A percentile compares a stretch with the other conserved stretches of the same genome.
Conservation (phyloP, 2,888 invertebrate genomes). For the Morpho achilles region DNA sequence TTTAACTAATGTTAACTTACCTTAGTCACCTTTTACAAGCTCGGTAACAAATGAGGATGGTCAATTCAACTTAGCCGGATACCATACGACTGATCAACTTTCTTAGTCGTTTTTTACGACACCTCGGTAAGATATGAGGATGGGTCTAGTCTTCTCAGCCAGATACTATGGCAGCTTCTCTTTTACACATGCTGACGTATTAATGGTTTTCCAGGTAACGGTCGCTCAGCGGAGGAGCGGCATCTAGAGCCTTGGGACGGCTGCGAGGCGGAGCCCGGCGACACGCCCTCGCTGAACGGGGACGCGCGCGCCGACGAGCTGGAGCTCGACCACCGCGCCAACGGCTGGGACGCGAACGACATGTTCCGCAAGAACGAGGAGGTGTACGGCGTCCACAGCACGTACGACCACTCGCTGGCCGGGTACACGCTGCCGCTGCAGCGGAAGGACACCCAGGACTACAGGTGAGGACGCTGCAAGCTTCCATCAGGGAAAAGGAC, state of each 20-base stretch:
- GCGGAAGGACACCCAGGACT: constrained; percentile 92
- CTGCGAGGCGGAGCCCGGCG: constrained; percentile 70
- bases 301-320: constrained; percentile 82
- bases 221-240: constrained; percentile 80
- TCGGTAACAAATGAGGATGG: no score
- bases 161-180: no score
- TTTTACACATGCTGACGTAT: no score
- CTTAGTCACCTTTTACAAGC: no score
- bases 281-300: constrained; percentile 76
- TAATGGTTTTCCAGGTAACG: constrained; percentile 48
- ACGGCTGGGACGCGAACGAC: constrained; percentile 98
- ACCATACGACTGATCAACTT: no score
- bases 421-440: constrained; percentile 95
- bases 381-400: constrained; percentile 94
- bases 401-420: constrained; percentile 93
- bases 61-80: no score
- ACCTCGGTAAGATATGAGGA: no score
- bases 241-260: constrained; percentile 95
- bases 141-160: no score
- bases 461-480: constrained; percentile 63
- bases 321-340: constrained; percentile 86
- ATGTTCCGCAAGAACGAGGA: constrained; percentile 97
- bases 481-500: no score
- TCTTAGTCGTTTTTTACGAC: no score
- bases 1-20: no score